Percentiles rank a stretch among this genome's conserved stretches.
Evolutionary conservation across 2,888 invertebrate species (phyloP).

Genomic region (Oxycera nigricornis): DNA sequence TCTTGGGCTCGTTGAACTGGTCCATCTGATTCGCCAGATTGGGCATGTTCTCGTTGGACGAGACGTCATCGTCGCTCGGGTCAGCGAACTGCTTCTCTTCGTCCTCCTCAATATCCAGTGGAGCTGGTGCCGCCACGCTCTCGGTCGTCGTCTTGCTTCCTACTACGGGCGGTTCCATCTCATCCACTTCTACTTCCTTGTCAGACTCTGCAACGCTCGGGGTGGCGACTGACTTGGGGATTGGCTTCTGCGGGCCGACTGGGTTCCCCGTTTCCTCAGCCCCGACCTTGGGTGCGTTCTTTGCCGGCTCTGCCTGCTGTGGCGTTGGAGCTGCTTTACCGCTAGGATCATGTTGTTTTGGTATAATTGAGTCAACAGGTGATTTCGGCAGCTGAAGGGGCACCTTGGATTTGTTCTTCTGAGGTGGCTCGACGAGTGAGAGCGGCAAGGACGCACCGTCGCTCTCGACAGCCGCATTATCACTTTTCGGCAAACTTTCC

Average conservation of each 20-base stretch:
- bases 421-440: too few species aligned
- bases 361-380: too few species aligned
- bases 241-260: background rate
- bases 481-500: background rate
- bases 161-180: background rate
- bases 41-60: background rate
- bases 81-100: background rate
- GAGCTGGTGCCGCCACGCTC: too few species aligned
- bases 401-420: too few species aligned
- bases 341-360: background rate
- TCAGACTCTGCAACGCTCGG: background rate
- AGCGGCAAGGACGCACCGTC: too few species aligned
- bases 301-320: background rate
- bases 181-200: background rate
- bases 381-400: too few species aligned
- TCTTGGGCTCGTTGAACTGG: background rate
- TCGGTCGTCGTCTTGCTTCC: background rate
- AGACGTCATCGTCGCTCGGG: background rate
- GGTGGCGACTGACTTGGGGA: background rate
- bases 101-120: background rate
- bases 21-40: background rate
- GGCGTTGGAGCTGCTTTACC: background rate
- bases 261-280: background rate
- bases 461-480: background rate
- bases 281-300: background rate